Evolutionary conservation across 1,140 invertebrate genomes (phyloP).

Genomic region (Hycleus cichorii): DNA sequence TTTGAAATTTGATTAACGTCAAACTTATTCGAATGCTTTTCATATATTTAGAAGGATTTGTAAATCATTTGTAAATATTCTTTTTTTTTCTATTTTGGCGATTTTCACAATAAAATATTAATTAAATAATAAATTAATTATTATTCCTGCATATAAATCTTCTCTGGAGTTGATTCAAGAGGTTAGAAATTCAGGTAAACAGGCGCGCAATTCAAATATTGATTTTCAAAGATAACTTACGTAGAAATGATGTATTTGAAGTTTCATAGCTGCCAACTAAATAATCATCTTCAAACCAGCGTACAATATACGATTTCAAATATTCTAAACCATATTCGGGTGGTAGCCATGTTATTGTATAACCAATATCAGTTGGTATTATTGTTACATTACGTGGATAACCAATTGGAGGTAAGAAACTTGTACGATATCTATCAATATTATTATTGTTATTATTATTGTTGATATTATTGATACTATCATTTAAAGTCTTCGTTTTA

Average conservation of each 20-base stretch:
- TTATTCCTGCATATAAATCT: too few species aligned
- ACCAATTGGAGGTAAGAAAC: slow-evolving; percentile 42
- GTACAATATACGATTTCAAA: slow-evolving; percentile 45
- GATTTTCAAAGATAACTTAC: slow-evolving; percentile 35
- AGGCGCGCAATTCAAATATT: too few species aligned
- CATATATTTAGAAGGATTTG: too few species aligned
- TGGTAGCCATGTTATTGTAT: slow-evolving; percentile 64
- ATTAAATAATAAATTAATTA: too few species aligned
- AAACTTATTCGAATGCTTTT: neutral
- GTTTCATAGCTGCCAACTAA: slow-evolving; percentile 55
- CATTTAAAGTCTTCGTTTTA: slow-evolving; percentile 56
- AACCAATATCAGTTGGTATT: slow-evolving; percentile 53
- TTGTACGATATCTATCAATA: slow-evolving; percentile 1
- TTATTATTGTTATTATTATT: neutral
- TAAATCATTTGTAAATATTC: too few species aligned
- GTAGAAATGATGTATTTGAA: slow-evolving; percentile 52
- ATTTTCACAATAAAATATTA: too few species aligned
- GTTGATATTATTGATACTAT: slow-evolving; percentile 19
- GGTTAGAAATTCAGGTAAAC: too few species aligned
- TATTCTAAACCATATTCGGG: slow-evolving; percentile 52
- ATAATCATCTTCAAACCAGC: slow-evolving; percentile 54
- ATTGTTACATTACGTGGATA: slow-evolving; percentile 61
- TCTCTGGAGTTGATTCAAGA: too few species aligned
- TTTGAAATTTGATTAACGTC: too few species aligned
- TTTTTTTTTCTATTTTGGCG: neutral